phyloP scores from a whole-genome alignment of 2,113 vertebrate species.

The Lipophrys pholis region DNA sequence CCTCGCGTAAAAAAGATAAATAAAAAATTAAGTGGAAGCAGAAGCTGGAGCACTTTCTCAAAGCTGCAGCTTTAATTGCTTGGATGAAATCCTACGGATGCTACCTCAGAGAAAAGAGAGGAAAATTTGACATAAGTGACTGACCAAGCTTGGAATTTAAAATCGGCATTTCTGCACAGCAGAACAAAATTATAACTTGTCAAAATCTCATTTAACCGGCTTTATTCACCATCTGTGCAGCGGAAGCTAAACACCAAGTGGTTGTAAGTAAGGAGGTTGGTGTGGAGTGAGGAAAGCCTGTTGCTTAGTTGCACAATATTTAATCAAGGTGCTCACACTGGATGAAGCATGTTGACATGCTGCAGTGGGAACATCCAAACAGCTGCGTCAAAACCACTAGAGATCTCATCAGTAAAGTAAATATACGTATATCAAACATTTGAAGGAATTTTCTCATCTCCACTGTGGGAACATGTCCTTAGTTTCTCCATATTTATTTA shows the following conservation, averaged over 20 bases:
- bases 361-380: conserved; percentile 13
- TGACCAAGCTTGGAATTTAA: neutral
- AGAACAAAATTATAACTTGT: too few species aligned
- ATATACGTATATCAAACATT: neutral
- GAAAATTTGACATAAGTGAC: neutral
- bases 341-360: conserved; percentile 14
- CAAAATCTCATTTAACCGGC: too few species aligned
- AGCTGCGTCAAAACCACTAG: neutral
- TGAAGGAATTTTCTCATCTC: neutral
- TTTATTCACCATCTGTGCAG: too few species aligned
- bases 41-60: neutral
- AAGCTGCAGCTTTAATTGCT: neutral
- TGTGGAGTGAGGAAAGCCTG: neutral
- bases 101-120: neutral
- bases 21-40: neutral
- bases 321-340: conserved; percentile 51
- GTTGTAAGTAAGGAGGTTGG: too few species aligned
- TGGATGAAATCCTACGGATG: neutral
- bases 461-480: neutral
- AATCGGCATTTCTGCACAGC: too few species aligned
- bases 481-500: conserved; percentile 1
- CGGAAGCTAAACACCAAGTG: too few species aligned
- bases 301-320: conserved; percentile 52
- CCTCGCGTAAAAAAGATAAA: neutral
- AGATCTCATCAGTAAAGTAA: conserved; percentile 4